Evolutionary conservation across 2,888 invertebrate species (phyloP), one percentile per base, ranked within the genome.

Genomic region (Miltochrista miniata): DNA sequence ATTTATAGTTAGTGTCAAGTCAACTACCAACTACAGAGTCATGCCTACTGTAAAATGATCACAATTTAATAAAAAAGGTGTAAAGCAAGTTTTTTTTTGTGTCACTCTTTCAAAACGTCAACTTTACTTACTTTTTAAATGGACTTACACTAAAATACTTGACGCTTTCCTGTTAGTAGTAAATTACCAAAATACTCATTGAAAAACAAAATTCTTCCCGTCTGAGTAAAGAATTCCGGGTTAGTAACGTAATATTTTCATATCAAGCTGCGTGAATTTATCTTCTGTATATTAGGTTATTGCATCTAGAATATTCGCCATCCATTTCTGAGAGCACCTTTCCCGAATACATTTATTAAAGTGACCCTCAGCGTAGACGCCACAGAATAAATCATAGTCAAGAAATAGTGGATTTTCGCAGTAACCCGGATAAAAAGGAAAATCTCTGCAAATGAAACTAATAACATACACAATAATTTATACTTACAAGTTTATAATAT

Each of bases 301-400:
- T 85, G 82, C 85, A 83, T 83, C 76, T 74, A 80, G 79, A 83
- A 79, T 79, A 79, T 79, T 78, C 73, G 70, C 78, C 85, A 82
- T 86, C 83, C 75, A 86, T 85, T 85, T 83, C 74, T 72, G 69
- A 72, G 76, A 79, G 82, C 81, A 84, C 84, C 85, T 86, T 85
- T 75, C 83, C 87, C 82, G 80, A 87, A 89, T 85, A 87, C 85
- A 89, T 90, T 89, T 90, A 90, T 90, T 88, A 89, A 89, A 89
- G 85, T 88, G 90, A 90, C 90, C 90, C 89, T 77, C 81, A 81
- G 85, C 84, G 83, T 81, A 81, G 79, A 83, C 78, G 75, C 83
- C 81, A 83, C 82, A 66, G 85, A 80, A 90, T 90, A 90, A 90
- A 90, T 90, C 90, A 90, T 89, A 88, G 89, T 85, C 86, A 85